Percentiles rank a stretch among this genome's conserved stretches.
Conservation (phyloP, 2,888 invertebrate genomes). For the Caenorhabditis sp. region DNA sequence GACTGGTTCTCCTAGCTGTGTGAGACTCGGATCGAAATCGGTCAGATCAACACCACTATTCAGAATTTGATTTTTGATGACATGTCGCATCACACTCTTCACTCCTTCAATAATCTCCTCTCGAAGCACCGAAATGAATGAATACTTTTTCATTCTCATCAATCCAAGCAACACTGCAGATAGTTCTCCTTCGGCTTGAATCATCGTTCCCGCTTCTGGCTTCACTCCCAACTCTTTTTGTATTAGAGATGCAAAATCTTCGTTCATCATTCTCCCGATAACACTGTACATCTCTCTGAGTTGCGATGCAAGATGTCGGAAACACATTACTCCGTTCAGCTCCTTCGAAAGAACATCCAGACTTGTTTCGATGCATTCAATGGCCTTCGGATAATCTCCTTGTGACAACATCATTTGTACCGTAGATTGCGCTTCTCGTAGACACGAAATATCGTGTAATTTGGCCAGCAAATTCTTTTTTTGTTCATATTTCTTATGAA, state of each 20-base stretch:
- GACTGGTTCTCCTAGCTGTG: conserved; percentile 86
- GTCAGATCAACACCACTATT: conserved; percentile 75
- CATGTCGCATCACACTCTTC: conserved; percentile 80
- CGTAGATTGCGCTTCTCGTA: conserved; percentile 94
- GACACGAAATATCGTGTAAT: conserved; percentile 79
- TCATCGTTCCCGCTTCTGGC: conserved; percentile 84
- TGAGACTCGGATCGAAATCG: conserved; percentile 77
- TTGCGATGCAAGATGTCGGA: conserved; percentile 96
- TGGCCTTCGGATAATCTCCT: conserved; percentile 94
- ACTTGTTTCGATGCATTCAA: conserved; percentile 96
- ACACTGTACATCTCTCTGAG: conserved; percentile 95
- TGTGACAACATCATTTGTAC: conserved; percentile 95
- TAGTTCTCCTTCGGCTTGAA: conserved; percentile 88
- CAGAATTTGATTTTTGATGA: conserved; percentile 71
- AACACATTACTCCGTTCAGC: conserved; percentile 93
- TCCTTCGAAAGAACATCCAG: conserved; percentile 91
- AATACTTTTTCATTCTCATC: conserved; percentile 91
- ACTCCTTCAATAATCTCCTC: conserved; percentile 88
- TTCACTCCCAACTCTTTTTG: conserved; percentile 89
- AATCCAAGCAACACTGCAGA: conserved; percentile 93
- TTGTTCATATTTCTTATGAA: conserved; percentile 75
- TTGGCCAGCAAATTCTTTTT: conserved; percentile 74
- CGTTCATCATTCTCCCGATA: conserved; percentile 96
- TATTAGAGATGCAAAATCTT: conserved; percentile 94
- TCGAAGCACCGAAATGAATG: conserved; percentile 88